phyloP scores from a whole-genome alignment of 1,140 invertebrate genomes.

The Ridgeia piscesae region DNA sequence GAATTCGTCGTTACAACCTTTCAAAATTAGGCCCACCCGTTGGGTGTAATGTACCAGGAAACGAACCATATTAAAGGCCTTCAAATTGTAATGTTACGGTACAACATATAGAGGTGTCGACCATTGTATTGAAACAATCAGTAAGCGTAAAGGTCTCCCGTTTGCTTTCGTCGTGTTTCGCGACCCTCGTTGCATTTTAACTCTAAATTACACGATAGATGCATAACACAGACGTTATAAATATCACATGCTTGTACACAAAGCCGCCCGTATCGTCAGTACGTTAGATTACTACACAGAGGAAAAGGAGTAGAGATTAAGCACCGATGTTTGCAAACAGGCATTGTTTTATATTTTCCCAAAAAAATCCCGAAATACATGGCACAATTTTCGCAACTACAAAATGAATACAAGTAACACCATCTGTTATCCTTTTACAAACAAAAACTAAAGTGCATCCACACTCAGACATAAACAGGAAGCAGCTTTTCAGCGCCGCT shows the following conservation, averaged over 20 bases:
- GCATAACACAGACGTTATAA: neutral
- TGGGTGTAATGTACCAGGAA: neutral
- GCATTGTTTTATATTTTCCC: neutral
- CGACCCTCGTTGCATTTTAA: neutral
- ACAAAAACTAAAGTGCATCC: neutral
- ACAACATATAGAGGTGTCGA: neutral
- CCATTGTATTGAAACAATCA: too few relatives aligned
- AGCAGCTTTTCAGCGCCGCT: neutral
- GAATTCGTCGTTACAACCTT: neutral
- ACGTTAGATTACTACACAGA: neutral
- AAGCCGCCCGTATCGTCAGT: neutral
- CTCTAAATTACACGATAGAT: neutral
- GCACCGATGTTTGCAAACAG: neutral
- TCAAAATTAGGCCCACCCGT: neutral
- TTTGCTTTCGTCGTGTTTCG: neutral
- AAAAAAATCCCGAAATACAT: neutral
- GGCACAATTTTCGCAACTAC: neutral
- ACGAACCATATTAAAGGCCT: neutral
- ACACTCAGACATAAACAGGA: neutral
- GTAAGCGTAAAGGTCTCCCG: neutral
- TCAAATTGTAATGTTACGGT: neutral
- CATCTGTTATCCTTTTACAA: neutral
- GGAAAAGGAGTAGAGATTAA: neutral
- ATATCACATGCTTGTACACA: neutral
- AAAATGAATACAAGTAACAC: neutral